Evolutionary conservation across 2,797 vertebrate genomes (phyloP).

Genomic region (Microhierax caerulescens): DNA sequence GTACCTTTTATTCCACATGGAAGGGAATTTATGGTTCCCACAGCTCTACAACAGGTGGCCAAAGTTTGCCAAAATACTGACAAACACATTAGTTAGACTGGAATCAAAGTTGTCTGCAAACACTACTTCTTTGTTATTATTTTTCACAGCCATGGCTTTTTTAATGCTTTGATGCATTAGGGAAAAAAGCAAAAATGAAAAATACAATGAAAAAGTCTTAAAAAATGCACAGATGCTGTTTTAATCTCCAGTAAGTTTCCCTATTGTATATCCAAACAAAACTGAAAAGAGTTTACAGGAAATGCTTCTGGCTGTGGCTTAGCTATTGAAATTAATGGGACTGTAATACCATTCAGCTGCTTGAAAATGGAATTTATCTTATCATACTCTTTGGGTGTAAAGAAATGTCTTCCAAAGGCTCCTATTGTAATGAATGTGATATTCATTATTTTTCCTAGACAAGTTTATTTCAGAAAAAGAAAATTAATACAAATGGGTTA

Average conservation of each 20-base stretch:
- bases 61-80: slow-evolving; percentile 26
- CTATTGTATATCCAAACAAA: background rate
- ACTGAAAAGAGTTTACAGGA: background rate
- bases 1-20: background rate
- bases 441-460: slow-evolving; percentile 39
- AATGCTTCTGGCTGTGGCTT: background rate
- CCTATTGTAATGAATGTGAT: background rate
- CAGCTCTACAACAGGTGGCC: background rate
- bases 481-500: slow-evolving; percentile 15
- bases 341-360: background rate
- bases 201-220: slow-evolving; percentile 1
- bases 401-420: slow-evolving; percentile 13
- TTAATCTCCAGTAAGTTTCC: background rate
- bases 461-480: slow-evolving; percentile 47
- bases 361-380: slow-evolving; percentile 26
- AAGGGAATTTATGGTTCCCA: background rate
- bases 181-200: background rate
- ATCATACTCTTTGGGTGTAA: background rate
- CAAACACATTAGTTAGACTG: background rate
- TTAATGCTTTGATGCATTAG: background rate
- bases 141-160: background rate
- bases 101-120: slow-evolving; percentile 33
- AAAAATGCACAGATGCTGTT: slow-evolving; percentile 2
- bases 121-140: background rate
- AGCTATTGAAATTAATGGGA: background rate